These are phyloP conservation scores for Polydesmus complanatus DNA, from an alignment of 2,888 invertebrate genomes.

Conservation along the genomic window DNA sequence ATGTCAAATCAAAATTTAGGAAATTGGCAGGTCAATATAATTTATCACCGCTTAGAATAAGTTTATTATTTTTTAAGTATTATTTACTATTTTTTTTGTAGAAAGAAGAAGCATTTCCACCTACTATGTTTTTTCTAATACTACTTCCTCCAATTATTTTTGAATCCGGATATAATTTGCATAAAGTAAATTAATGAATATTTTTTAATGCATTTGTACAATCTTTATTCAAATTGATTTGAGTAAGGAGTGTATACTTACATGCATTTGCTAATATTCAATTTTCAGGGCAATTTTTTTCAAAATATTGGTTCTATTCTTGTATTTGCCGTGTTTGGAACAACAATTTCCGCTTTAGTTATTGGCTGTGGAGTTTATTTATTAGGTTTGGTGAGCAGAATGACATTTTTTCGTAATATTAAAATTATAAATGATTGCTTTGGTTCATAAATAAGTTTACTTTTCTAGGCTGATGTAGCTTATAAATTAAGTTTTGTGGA, in stretches of 20 bases:
- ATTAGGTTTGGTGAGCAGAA: slow-evolving; percentile 55
- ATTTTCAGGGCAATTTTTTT: slow-evolving; percentile 41
- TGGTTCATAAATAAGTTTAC: slow-evolving; percentile 6
- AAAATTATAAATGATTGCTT: not conserved
- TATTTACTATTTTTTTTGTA: slow-evolving; percentile 30
- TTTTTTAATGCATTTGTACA: not conserved
- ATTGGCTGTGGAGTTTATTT: slow-evolving; percentile 94
- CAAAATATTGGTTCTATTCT: slow-evolving; percentile 98
- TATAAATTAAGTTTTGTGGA: slow-evolving; percentile 87
- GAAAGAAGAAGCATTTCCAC: slow-evolving; percentile 94
- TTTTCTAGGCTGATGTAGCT: slow-evolving; percentile 44
- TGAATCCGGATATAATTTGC: slow-evolving; percentile 96
- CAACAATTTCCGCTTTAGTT: slow-evolving; percentile 89
- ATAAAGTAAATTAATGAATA: slow-evolving; percentile 53
- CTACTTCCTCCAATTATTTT: slow-evolving; percentile 96
- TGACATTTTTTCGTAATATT: not conserved
- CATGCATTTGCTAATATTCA: not conserved
- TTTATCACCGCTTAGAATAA: not conserved
- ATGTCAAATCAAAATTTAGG: slow-evolving; percentile 77
- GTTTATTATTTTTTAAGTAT: slow-evolving; percentile 9
- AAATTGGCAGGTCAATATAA: slow-evolving; percentile 57
- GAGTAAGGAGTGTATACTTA: slow-evolving; percentile 1
- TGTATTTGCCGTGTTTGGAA: slow-evolving; percentile 94
- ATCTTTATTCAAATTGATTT: slow-evolving; percentile 20
- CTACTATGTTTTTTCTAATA: slow-evolving; percentile 93